Conservation (phyloP, 1,140 invertebrate species). For the Drosophila setifemur region DNA sequence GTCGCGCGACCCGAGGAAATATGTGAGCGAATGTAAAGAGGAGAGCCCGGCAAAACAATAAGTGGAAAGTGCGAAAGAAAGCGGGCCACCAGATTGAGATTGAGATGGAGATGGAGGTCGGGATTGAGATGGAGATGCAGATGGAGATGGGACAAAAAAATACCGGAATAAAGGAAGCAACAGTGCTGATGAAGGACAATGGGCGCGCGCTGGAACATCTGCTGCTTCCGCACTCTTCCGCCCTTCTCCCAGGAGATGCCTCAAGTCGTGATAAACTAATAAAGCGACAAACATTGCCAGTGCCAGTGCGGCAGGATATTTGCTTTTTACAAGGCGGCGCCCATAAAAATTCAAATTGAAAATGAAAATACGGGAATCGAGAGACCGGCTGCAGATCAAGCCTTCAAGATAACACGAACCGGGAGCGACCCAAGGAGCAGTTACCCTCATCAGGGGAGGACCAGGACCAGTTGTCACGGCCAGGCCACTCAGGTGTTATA, state of each 20-base stretch:
- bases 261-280: constrained; percentile 75
- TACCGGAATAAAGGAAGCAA: constrained; percentile 1
- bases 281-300: constrained; percentile 69
- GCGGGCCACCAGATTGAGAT: constrained; percentile 8
- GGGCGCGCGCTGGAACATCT: constrained; percentile 37
- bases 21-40: constrained; percentile 29
- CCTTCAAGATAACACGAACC: constrained; percentile 34
- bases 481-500: constrained; percentile 57
- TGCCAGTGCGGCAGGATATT: constrained; percentile 61
- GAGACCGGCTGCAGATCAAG: constrained; percentile 48
- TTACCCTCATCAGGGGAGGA: constrained; percentile 68
- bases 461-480: constrained; percentile 38
- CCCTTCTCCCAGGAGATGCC: constrained; percentile 44
- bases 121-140: not conserved
- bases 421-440: not conserved
- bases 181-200: constrained; percentile 36
- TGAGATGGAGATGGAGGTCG: constrained; percentile 12
- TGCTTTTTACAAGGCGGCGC: constrained; percentile 66
- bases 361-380: constrained; percentile 62
- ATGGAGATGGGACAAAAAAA: not conserved
- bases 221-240: constrained; percentile 51
- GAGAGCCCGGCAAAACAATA: constrained; percentile 53
- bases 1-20: constrained; percentile 49
- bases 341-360: constrained; percentile 79
- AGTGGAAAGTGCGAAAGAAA: constrained; percentile 56